Percentiles rank a stretch among this genome's conserved stretches.
Conservation (phyloP, 1,140 invertebrate genomes). For the Pachypeltis micranthus region DNA sequence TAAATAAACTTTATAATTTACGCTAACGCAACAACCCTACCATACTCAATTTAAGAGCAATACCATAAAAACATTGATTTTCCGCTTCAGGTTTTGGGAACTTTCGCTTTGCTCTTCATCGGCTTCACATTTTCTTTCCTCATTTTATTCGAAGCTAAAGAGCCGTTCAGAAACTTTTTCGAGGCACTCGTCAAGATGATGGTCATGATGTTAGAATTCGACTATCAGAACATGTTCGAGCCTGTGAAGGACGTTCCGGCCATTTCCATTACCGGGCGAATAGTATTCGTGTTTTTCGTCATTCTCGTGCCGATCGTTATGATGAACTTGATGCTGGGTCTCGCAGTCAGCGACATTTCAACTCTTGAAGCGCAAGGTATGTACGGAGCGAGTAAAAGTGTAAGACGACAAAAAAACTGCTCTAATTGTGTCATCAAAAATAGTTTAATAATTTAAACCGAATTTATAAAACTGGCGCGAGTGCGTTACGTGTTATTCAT, state of each 20-base stretch:
- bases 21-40: too few species aligned
- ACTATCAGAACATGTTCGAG: conserved; percentile 37
- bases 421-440: too few species aligned
- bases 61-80: too few species aligned
- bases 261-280: conserved; percentile 28
- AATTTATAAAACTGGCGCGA: too few species aligned
- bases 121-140: conserved; percentile 45
- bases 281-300: conserved; percentile 31
- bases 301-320: conserved; percentile 36
- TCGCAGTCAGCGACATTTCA: conserved; percentile 38
- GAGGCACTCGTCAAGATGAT: conserved; percentile 39
- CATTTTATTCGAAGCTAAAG: conserved; percentile 37
- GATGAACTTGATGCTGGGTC: conserved; percentile 38
- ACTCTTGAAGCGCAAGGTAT: conserved; percentile 23
- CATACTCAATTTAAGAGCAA: too few species aligned
- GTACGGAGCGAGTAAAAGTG: background rate
- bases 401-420: too few species aligned
- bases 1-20: too few species aligned
- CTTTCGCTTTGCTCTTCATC: conserved; percentile 41
- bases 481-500: too few species aligned
- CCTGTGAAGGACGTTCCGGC: conserved; percentile 10
- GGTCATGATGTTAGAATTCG: conserved; percentile 48
- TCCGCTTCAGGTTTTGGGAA: conserved; percentile 35
- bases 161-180: conserved; percentile 36
- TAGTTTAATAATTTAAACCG: too few species aligned